A percentile compares a stretch with the other conserved stretches of the same genome.
Conservation (phyloP, 2,113 vertebrate genomes). For the Syrmaticus mikado region DNA sequence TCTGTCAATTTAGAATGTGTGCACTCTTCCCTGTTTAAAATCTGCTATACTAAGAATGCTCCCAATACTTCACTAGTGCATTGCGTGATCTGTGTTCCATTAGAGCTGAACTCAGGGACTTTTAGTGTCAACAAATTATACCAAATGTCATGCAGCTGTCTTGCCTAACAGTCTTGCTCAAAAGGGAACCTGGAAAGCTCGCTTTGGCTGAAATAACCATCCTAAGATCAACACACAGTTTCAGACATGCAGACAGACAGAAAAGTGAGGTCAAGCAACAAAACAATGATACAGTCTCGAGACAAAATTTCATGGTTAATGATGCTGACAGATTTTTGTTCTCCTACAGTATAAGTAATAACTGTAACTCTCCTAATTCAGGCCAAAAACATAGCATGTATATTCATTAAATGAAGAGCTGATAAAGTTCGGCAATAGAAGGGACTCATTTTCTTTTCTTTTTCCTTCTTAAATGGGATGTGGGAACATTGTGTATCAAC, state of each 20-base stretch:
- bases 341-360: background rate
- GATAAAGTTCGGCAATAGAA: background rate
- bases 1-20: background rate
- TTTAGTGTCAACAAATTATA: conserved; percentile 61
- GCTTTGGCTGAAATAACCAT: conserved; percentile 31
- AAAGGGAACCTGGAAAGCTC: background rate
- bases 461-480: background rate
- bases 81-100: background rate
- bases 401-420: background rate
- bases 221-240: background rate
- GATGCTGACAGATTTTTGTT: background rate
- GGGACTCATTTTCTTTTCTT: background rate
- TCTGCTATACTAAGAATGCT: background rate
- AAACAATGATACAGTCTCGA: background rate
- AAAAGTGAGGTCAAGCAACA: conserved; percentile 19
- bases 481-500: background rate
- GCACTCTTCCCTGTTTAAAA: background rate
- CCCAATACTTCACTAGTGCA: background rate
- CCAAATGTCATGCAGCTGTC: conserved; percentile 46
- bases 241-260: background rate
- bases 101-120: conserved; percentile 28
- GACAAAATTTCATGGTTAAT: background rate
- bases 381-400: background rate
- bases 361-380: background rate
- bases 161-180: conserved; percentile 32